Percentiles rank a stretch among this genome's conserved stretches.
Conservation (phyloP, 2,888 invertebrate species). For the Drosophila pullipes region DNA sequence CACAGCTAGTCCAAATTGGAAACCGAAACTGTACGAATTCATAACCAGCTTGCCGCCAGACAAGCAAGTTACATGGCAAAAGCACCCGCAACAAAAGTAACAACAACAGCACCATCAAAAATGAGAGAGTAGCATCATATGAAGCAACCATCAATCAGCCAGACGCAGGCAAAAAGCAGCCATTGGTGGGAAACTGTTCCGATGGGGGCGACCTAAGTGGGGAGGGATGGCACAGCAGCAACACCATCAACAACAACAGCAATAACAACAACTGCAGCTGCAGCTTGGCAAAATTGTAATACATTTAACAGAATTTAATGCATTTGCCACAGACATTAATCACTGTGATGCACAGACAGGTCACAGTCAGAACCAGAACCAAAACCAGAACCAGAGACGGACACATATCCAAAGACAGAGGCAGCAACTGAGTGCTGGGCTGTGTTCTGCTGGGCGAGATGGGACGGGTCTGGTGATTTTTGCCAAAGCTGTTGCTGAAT, state of each 20-base stretch:
- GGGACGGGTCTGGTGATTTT: constrained; percentile 65
- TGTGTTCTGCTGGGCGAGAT: constrained; percentile 1
- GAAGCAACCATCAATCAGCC: constrained; percentile 74
- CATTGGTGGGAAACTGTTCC: constrained; percentile 72
- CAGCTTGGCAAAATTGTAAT: constrained; percentile 83
- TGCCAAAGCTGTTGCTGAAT: constrained; percentile 64
- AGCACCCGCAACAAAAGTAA: constrained; percentile 21
- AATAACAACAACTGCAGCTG: constrained; percentile 37
- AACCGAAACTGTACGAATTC: constrained; percentile 69
- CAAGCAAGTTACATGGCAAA: constrained; percentile 37
- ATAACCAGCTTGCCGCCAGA: constrained; percentile 61
- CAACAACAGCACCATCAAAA: constrained; percentile 14
- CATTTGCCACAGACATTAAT: constrained; percentile 85
- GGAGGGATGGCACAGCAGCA: not conserved
- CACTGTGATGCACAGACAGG: constrained; percentile 83
- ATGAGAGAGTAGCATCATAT: constrained; percentile 51
- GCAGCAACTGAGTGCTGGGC: not conserved
- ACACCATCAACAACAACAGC: constrained; percentile 16
- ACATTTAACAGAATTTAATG: constrained; percentile 85
- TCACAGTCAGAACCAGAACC: constrained; percentile 56
- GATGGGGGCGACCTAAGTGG: constrained; percentile 14
- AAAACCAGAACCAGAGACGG: constrained; percentile 23
- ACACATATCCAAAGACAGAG: constrained; percentile 21
- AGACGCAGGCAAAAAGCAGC: constrained; percentile 62
- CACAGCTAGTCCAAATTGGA: constrained; percentile 37